phyloP scores from a whole-genome alignment of 2,113 vertebrate genomes.

The Eolophus roseicapilla region DNA sequence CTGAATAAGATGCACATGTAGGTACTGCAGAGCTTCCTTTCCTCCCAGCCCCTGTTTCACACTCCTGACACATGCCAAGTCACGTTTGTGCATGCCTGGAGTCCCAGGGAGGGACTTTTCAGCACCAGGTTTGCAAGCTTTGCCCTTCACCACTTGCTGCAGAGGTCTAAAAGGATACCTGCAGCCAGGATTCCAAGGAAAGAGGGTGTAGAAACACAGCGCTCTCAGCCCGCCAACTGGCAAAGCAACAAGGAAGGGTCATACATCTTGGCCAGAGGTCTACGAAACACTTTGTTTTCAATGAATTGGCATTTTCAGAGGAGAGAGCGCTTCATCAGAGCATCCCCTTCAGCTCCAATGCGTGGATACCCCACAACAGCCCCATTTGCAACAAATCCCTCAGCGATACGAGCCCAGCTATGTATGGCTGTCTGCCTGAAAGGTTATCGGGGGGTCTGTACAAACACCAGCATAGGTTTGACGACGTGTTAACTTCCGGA shows the following conservation, averaged over 20 bases:
- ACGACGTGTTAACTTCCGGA: constrained; percentile 28
- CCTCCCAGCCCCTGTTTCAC: not conserved
- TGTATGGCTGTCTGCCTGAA: not conserved
- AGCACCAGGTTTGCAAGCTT: not conserved
- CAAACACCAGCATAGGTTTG: constrained; percentile 1
- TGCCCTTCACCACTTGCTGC: not conserved
- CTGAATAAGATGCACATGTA: not conserved
- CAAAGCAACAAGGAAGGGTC: not conserved
- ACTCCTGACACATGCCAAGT: not conserved
- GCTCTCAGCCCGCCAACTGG: not conserved
- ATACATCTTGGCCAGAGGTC: not conserved
- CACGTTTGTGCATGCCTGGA: not conserved
- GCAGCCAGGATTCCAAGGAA: not conserved
- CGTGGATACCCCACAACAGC: not conserved
- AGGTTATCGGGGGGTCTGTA: constrained; percentile 1
- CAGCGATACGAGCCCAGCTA: constrained; percentile 22
- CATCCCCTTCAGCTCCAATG: not conserved
- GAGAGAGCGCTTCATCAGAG: not conserved
- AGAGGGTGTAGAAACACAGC: not conserved
- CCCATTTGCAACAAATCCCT: not conserved
- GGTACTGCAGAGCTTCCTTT: not conserved
- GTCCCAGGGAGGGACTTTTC: not conserved
- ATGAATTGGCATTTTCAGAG: not conserved
- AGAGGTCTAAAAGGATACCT: not conserved
- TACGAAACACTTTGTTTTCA: not conserved